Evolutionary conservation across 2,797 vertebrate genomes (phyloP), one percentile per base, ranked within the genome.

Genomic region (Tenualosa ilisha): DNA sequence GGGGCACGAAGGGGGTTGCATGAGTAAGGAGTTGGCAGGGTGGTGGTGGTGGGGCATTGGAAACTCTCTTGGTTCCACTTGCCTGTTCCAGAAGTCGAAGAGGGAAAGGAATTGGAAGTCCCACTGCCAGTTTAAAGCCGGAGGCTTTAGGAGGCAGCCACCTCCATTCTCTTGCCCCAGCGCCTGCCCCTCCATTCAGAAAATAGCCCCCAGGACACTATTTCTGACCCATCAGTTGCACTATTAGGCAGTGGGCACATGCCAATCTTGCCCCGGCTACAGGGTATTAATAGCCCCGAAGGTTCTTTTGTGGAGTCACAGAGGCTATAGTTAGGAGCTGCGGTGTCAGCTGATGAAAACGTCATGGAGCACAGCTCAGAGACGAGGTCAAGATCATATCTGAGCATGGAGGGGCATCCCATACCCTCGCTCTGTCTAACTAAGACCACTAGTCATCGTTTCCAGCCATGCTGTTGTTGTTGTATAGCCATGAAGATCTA

Each of bases 281-380:
- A 87, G 83, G 53, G 5, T 91, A 92, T 91, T 89, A 89, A 89
- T 91, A 91, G 89, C 82, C 54, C 12, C 83, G 37, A 9, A 86
- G 54, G 82, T 49, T 91, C 86, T 89, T 91, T 90, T 91, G 89
- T 91, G 85, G 89, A 89, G 89, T 90, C 89, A 91, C 86, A 87
- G 83, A 50, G 82, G 84, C 88, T 91, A 91, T 87, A 90, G 88
- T 89, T 91, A 89, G 89, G 81, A 68, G 37, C 81, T 11, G 51
- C 2, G 6, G 65, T 17, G 68, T 90, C 86, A 88, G 86, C 87
- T 90, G 89, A 86, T 3, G 6, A 68, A 84, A 50, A 81, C 86
- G 50, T 91, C 86, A 90, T 49, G 51, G 79, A 83, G 85, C 26
- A 22, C 54, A 20, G 54, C 54, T 59, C 20, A 26, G 49, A 24